Evolutionary conservation across 2,888 invertebrate species (phyloP).

Genomic region (Hyles lineata): DNA sequence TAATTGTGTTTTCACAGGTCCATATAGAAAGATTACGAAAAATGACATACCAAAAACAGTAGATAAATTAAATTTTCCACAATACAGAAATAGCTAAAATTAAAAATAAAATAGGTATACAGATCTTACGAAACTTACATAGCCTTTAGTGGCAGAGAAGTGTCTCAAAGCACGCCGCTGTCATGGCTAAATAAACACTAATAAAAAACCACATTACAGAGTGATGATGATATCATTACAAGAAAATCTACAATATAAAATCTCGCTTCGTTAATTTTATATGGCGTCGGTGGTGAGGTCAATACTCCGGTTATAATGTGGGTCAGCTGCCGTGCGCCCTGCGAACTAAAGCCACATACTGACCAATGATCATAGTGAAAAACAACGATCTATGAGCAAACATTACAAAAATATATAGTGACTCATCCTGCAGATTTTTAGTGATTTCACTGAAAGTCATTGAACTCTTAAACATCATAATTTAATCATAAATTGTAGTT

Average conservation of each 20-base stretch:
- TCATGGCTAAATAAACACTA: slow-evolving; percentile 19
- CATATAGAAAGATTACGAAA: not conserved
- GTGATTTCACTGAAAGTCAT: too few relatives aligned
- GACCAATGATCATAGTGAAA: slow-evolving; percentile 16
- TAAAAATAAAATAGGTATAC: not conserved
- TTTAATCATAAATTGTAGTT: too few relatives aligned
- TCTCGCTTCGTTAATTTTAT: slow-evolving; percentile 63
- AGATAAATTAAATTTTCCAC: not conserved
- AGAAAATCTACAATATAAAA: slow-evolving; percentile 51
- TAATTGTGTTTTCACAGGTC: too few relatives aligned
- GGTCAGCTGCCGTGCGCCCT: slow-evolving; percentile 63
- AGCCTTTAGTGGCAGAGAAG: not conserved
- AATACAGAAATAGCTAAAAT: not conserved
- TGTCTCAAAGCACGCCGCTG: not conserved
- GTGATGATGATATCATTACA: slow-evolving; percentile 32
- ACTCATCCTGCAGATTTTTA: too few relatives aligned
- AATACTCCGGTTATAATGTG: slow-evolving; percentile 64
- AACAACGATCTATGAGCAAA: slow-evolving; percentile 23
- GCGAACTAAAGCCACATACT: slow-evolving; percentile 39
- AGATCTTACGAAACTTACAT: not conserved
- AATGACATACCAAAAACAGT: not conserved
- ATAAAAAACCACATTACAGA: slow-evolving; percentile 31
- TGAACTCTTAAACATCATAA: too few relatives aligned
- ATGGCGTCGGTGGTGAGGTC: slow-evolving; percentile 61
- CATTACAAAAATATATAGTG: slow-evolving; percentile 1